Evolutionary conservation across 1,140 invertebrate species (phyloP).

Genomic region (Drosophila virilis): DNA sequence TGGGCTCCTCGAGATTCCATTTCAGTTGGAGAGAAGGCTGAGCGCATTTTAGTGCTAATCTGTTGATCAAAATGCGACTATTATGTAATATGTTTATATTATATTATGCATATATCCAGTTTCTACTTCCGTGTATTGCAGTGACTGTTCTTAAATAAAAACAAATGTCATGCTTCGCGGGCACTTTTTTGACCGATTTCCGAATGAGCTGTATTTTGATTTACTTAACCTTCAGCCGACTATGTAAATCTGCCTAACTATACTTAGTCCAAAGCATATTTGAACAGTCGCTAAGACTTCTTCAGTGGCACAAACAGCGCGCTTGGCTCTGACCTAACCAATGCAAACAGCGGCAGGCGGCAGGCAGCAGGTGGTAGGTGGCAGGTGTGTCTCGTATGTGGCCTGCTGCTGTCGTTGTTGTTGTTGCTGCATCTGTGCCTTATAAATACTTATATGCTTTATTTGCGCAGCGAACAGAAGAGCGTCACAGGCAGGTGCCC

Average conservation of each 20-base stretch:
- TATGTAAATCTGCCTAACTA: conserved; percentile 2
- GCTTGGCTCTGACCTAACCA: conserved; percentile 16
- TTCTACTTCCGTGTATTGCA: conserved; percentile 2
- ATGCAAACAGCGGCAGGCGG: conserved; percentile 24
- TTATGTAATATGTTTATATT: background rate
- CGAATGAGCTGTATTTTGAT: background rate
- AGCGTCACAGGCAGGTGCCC: conserved; percentile 14
- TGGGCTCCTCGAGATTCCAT: background rate
- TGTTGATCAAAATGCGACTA: no score
- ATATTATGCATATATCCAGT: background rate
- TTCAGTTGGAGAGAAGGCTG: no score
- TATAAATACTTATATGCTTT: conserved; percentile 21
- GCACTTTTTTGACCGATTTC: background rate
- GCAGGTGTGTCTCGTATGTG: background rate
- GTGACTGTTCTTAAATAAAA: conserved; percentile 1
- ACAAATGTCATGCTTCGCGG: background rate
- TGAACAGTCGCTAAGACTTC: conserved; percentile 18
- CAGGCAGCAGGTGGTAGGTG: background rate
- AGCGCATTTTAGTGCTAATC: no score
- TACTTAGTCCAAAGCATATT: background rate
- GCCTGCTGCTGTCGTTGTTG: background rate
- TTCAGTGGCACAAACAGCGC: conserved; percentile 22
- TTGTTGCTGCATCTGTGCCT: conserved; percentile 4
- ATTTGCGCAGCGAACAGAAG: conserved; percentile 25
- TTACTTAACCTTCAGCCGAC: conserved; percentile 9